Conservation (phyloP, 2,797 vertebrate genomes). For the Liasis olivaceus region DNA sequence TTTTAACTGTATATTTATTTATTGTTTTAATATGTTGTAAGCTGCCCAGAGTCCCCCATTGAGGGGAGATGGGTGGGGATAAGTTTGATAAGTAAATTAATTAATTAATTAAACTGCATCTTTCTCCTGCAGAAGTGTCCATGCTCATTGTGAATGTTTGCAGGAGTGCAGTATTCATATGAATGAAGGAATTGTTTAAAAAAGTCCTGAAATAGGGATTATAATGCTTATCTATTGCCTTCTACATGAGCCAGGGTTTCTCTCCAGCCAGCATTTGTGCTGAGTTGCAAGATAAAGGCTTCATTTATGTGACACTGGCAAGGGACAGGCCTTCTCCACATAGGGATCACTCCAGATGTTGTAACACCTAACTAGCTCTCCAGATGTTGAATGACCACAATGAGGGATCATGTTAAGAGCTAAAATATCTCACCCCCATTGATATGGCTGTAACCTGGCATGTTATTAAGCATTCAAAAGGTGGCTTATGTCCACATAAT, state of each 20-base stretch:
- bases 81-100: too few species aligned
- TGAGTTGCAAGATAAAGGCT: neutral
- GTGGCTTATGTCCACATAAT: neutral
- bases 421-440: neutral
- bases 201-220: neutral
- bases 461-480: neutral
- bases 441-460: neutral
- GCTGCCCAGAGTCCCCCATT: too few species aligned
- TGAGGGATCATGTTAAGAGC: neutral
- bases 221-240: neutral
- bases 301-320: neutral
- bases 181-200: neutral
- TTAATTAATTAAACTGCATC: neutral
- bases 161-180: neutral
- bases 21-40: too few species aligned
- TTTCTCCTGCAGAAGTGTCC: neutral
- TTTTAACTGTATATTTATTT: too few species aligned
- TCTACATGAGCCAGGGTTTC: neutral
- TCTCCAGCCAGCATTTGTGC: neutral
- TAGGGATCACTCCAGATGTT: neutral
- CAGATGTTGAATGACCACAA: neutral
- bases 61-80: too few species aligned
- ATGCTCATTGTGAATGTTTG: neutral
- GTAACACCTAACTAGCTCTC: neutral
- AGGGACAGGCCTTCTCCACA: neutral